Percentiles rank a stretch among this genome's conserved stretches.
phyloP scores from a whole-genome alignment of 1,140 invertebrate genomes.

The Drosophila albomicans region DNA sequence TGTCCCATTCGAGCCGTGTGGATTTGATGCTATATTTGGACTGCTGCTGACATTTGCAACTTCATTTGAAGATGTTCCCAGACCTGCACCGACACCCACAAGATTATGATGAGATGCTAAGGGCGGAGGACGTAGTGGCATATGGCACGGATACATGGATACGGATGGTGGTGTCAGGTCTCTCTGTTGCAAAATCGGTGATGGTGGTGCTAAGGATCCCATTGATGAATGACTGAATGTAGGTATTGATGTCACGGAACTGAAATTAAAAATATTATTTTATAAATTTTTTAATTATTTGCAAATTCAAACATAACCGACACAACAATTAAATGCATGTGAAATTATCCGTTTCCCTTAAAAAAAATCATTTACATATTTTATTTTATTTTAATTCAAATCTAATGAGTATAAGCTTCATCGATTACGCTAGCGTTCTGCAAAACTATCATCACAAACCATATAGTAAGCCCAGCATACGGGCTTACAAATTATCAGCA shows the following conservation, averaged over 20 bases:
- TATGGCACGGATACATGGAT: conserved; percentile 80
- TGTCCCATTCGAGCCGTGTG: neutral
- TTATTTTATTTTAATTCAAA: too few relatives aligned
- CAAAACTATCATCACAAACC: too few relatives aligned
- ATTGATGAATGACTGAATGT: conserved; percentile 73
- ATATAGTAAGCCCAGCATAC: too few relatives aligned
- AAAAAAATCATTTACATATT: too few relatives aligned
- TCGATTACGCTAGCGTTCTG: too few relatives aligned
- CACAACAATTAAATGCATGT: neutral
- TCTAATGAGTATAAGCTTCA: too few relatives aligned
- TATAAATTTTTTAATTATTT: neutral
- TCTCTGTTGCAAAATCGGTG: conserved; percentile 73
- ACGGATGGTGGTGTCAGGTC: conserved; percentile 77
- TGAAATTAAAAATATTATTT: conserved; percentile 10
- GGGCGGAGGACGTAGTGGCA: conserved; percentile 64
- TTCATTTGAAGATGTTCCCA: conserved; percentile 11
- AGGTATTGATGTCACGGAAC: conserved; percentile 71
- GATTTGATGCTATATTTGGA: conserved; percentile 6
- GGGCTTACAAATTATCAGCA: too few relatives aligned
- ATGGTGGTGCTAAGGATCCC: conserved; percentile 62
- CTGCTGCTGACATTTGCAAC: conserved; percentile 5
- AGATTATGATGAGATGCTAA: conserved; percentile 53
- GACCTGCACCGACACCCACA: conserved; percentile 27
- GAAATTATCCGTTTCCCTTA: neutral
- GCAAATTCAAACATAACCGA: neutral